phyloP scores from a whole-genome alignment of 2,888 invertebrate species.

The Pherbina coryleti region DNA sequence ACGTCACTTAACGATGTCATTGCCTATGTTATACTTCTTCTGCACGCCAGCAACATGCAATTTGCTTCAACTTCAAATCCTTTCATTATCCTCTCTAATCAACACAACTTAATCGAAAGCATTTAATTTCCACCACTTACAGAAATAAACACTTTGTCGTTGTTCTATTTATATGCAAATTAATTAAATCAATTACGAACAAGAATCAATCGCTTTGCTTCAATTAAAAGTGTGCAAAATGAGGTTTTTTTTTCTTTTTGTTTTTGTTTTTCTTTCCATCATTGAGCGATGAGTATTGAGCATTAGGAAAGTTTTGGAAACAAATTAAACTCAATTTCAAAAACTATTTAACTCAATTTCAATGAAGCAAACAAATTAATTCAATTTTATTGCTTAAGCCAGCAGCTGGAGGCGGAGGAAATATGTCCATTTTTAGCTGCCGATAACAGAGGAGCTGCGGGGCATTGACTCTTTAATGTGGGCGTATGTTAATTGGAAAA shows the following conservation, averaged over 20 bases:
- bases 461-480: no score
- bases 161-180: not conserved
- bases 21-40: no score
- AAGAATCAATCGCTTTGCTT: not conserved
- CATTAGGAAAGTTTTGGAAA: not conserved
- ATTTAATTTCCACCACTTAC: not conserved
- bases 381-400: not conserved
- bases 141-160: not conserved
- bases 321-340: not conserved
- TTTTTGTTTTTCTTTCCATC: no score
- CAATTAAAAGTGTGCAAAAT: not conserved
- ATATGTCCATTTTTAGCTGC: no score
- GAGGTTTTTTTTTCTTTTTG: not conserved
- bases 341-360: constrained; percentile 8
- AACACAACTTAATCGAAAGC: not conserved
- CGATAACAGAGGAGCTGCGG: no score
- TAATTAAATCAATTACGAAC: constrained; percentile 1
- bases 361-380: not conserved
- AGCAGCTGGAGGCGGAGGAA: no score
- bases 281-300: not conserved
- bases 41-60: no score
- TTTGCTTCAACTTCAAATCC: no score
- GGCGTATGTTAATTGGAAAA: no score
- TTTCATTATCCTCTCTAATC: no score
- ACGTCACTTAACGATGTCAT: no score